A percentile compares a stretch with the other conserved stretches of the same genome.
These are phyloP conservation scores for Peromyscus nudipes DNA, from an alignment of 2,797 vertebrate species.

Conservation along the genomic window DNA sequence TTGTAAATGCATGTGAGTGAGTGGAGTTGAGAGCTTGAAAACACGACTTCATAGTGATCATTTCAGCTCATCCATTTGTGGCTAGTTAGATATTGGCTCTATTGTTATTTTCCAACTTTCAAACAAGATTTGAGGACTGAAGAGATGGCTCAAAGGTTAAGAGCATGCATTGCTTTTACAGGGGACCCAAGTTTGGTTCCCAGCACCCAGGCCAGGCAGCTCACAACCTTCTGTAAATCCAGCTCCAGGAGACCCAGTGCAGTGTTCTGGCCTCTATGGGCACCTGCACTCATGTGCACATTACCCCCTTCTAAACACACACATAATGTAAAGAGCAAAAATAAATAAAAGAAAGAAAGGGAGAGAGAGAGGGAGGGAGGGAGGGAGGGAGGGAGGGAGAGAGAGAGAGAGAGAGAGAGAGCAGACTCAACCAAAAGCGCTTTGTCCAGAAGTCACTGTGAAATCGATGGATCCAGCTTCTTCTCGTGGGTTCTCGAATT, in stretches of 20 bases:
- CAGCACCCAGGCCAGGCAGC: neutral
- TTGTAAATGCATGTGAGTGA: neutral
- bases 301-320: neutral
- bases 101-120: neutral
- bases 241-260: too few relatives aligned
- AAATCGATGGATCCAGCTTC: neutral
- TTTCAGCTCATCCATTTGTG: neutral
- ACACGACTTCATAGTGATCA: neutral
- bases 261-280: neutral
- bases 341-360: neutral
- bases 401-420: neutral
- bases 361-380: neutral
- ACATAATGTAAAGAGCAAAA: neutral
- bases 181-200: neutral
- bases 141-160: neutral
- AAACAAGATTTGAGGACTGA: neutral
- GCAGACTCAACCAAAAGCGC: neutral
- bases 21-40: neutral
- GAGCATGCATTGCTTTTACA: neutral
- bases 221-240: neutral
- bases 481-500: neutral
- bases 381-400: fast-evolving
- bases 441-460: neutral
- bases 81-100: neutral
- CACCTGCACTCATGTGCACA: neutral